phyloP scores from a whole-genome alignment of 1,140 invertebrate species.

The Tachypleus tridentatus region DNA sequence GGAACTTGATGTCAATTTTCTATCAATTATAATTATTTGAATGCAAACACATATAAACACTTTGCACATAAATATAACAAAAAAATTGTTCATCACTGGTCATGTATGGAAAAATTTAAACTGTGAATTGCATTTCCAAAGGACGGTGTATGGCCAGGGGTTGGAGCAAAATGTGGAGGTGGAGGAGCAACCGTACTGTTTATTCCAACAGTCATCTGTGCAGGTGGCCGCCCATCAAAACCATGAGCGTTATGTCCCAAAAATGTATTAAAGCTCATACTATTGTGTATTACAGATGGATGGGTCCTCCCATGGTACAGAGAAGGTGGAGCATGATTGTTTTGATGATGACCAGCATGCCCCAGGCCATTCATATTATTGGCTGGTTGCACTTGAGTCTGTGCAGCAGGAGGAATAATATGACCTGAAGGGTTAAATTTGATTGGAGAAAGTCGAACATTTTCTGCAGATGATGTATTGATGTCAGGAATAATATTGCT shows the following conservation, averaged over 20 bases:
- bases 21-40: too few relatives aligned
- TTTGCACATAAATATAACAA: background rate
- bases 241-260: conserved; percentile 33
- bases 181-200: conserved; percentile 29
- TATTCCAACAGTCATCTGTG: conserved; percentile 27
- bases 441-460: conserved; percentile 33
- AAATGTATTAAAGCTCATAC: conserved; percentile 22
- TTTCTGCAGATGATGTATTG: conserved; percentile 26
- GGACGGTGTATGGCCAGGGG: conserved; percentile 28
- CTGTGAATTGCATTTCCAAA: conserved; percentile 32
- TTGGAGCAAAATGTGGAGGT: conserved; percentile 28
- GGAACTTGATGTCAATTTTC: too few relatives aligned
- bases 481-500: conserved; percentile 35
- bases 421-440: conserved; percentile 31
- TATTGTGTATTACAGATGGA: conserved; percentile 29
- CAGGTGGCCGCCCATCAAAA: conserved; percentile 27
- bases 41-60: too few relatives aligned
- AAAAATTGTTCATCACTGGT: conserved; percentile 22
- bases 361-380: too few relatives aligned
- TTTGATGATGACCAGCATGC: too few relatives aligned
- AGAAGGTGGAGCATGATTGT: conserved; percentile 13
- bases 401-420: too few relatives aligned
- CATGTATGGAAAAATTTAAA: conserved; percentile 35
- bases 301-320: conserved; percentile 24
- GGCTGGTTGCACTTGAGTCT: too few relatives aligned